Evolutionary conservation across 2,113 vertebrate species (phyloP), one percentile per base, ranked within the genome.

Genomic region (Tympanuchus pallidicinctus): DNA sequence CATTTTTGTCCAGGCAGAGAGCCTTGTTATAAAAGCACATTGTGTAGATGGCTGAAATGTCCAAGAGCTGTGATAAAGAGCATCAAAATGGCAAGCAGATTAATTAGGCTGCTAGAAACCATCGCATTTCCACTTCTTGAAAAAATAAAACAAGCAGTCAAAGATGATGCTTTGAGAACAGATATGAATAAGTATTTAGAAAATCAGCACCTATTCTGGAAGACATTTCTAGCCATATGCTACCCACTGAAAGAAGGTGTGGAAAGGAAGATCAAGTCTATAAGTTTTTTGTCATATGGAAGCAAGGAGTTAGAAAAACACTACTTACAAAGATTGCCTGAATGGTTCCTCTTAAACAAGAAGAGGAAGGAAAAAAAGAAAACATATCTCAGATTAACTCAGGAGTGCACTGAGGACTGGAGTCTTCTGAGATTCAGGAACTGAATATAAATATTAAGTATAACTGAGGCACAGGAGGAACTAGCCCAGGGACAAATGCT

Each of bases 301-400:
- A 89, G 19, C 12, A 92, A 7, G 1, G 8, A 73, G 32, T 47
- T 57, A 71, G 70, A 93, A 92, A 92, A 89, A 72, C 14, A 43
- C 2, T 45, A 45, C 25, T 81, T 69, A 47, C 8, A 50, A n/a
- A 87, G 21, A 15, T 27, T 50, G 3, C 8, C 66, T 85, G 56
- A 82, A 76, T 36, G 2, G 0, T 66, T 82, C 5, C 10, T 4
- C 50, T 76, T 30, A 73, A 86, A 86, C 1, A 36, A 11, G 75
- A 63, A 32, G 6, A 56, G 63, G 63, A 27, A 27, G 61, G 30
- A 50, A 57, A 1, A 34, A 73, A 4, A 65, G 54, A 73, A 88
- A 74, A 20, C 0, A 0, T 22, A 69, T 24, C 22, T 60, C 34
- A 50, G 14, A 38, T 9, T 83, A 42, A 57, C 1, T 1, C 19